Evolutionary conservation across 2,113 vertebrate genomes (phyloP).

Genomic region (Erythrocercus mccallii): DNA sequence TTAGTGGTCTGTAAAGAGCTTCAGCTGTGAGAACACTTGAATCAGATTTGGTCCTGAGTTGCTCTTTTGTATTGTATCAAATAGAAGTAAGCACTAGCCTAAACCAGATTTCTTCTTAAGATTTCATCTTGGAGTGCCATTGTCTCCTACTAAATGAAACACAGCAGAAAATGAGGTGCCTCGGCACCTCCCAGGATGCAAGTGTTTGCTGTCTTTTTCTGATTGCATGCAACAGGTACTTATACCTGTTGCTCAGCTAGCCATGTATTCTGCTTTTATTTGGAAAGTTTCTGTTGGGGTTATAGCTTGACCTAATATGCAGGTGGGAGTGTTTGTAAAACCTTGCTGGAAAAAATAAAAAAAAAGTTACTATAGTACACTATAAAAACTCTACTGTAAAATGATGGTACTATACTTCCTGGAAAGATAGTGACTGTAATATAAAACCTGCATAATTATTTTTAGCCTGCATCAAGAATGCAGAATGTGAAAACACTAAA

Average conservation of each 20-base stretch:
- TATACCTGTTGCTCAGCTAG: not conserved
- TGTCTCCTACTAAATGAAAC: not conserved
- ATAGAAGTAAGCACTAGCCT: not conserved
- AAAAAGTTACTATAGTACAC: not conserved
- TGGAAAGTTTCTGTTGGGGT: not conserved
- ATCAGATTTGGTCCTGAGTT: not conserved
- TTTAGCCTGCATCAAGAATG: constrained; percentile 6
- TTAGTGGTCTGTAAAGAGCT: not conserved
- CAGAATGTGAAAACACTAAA: not conserved
- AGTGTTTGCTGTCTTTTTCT: not conserved
- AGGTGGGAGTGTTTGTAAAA: not conserved
- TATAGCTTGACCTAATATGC: not conserved
- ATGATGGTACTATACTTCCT: not conserved
- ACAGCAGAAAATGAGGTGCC: not conserved
- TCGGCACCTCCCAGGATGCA: not conserved
- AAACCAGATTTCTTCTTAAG: not conserved
- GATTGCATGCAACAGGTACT: not conserved
- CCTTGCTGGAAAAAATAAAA: not conserved
- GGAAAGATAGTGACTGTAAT: not conserved
- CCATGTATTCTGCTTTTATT: not conserved
- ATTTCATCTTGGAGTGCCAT: not conserved
- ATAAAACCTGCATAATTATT: not conserved
- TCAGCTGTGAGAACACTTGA: not conserved
- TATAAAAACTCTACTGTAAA: not conserved
- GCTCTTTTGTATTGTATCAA: not conserved